Base-by-base conservation (phyloP, 1,140 invertebrate species). In the Eurosta solidaginis region DNA sequence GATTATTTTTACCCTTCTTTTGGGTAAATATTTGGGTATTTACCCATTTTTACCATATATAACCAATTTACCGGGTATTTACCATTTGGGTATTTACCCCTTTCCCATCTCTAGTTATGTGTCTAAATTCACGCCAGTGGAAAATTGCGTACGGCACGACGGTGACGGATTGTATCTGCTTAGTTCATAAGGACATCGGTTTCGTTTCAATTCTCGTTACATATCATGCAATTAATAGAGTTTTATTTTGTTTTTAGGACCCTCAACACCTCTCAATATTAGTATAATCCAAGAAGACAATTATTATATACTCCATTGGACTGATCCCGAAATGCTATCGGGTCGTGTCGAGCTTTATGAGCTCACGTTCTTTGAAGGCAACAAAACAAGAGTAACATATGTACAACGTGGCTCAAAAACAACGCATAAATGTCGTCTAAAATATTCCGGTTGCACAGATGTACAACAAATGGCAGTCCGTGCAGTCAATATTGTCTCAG, bases 341-440 rank as follows among this genome's bases (percentile, higher is more conserved):
- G 76, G 49, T 1, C 47, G 22, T n/a, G 54, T 73, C 50, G 25
- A 52, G 25, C 73, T 79, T 49, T 79, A 77, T 47, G 45, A 74
- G 40, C 44, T 79, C 1, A 49, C 42, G 7, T 76, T 78, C 12
- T 17, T 74, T 42, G 20, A 25, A 5, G 5, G 22, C 17, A n/a
- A 68, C 7, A 40, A 36, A 7, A 36, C 0, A 33, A 22, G 27
- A 12, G 7, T 74, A 3, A 7, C 44, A 12, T 25, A 42, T 29
- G 47, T 52, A 3, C 20, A 77, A 49, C 59, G 50, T 1, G 49
- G 9, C 4, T 54, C 78, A 42, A 10, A 50, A 1, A 40, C 6
- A 1, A 20, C n/a, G 20, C 59, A 42, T 7, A 12, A n/a, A 27
- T 68, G 59, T 17, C 59, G 59, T 9, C 9, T 68, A 2, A 68